These are phyloP conservation scores for Drosophila rellima DNA, from an alignment of 2,888 invertebrate species.

Conservation along the genomic window DNA sequence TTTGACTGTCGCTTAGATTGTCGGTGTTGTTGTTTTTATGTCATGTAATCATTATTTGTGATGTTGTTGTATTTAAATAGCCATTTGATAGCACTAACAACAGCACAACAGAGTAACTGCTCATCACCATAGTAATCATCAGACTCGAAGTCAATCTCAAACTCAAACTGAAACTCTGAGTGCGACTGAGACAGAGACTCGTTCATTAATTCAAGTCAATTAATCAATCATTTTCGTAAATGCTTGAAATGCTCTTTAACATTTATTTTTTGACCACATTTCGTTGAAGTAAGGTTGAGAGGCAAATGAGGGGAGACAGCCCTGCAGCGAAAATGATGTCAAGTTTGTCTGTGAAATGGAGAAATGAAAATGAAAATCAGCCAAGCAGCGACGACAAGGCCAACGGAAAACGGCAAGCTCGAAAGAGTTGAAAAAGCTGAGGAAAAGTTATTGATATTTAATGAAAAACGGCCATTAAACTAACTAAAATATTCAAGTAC, in stretches of 20 bases:
- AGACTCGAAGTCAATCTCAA: slow-evolving; percentile 20
- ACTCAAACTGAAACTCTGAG: slow-evolving; percentile 1
- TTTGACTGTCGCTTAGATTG: slow-evolving; percentile 50
- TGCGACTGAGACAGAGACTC: slow-evolving; percentile 23
- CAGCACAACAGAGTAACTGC: slow-evolving; percentile 44
- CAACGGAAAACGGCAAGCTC: slow-evolving; percentile 2
- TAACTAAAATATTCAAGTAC: slow-evolving; percentile 7
- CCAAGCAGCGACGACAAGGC: slow-evolving; percentile 34
- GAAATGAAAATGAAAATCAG: slow-evolving; percentile 31
- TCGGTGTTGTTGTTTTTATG: slow-evolving; percentile 50
- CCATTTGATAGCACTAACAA: slow-evolving; percentile 60
- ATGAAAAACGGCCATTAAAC: slow-evolving; percentile 15
- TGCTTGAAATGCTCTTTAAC: slow-evolving; percentile 52
- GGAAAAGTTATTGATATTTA: slow-evolving; percentile 31
- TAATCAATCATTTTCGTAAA: slow-evolving; percentile 78
- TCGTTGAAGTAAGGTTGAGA: neutral
- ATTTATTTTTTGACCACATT: slow-evolving; percentile 35
- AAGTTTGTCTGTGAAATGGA: slow-evolving; percentile 49
- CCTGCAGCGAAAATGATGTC: slow-evolving; percentile 52
- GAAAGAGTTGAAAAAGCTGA: slow-evolving; percentile 13
- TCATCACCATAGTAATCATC: slow-evolving; percentile 41
- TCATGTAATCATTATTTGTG: slow-evolving; percentile 68
- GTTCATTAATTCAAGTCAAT: slow-evolving; percentile 66
- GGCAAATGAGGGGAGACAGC: neutral
- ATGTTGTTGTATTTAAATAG: slow-evolving; percentile 67